Percentiles rank a stretch among this genome's conserved stretches.
These are phyloP conservation scores for Drosophila kohkoa DNA, from an alignment of 1,140 invertebrate species.

Conservation along the genomic window DNA sequence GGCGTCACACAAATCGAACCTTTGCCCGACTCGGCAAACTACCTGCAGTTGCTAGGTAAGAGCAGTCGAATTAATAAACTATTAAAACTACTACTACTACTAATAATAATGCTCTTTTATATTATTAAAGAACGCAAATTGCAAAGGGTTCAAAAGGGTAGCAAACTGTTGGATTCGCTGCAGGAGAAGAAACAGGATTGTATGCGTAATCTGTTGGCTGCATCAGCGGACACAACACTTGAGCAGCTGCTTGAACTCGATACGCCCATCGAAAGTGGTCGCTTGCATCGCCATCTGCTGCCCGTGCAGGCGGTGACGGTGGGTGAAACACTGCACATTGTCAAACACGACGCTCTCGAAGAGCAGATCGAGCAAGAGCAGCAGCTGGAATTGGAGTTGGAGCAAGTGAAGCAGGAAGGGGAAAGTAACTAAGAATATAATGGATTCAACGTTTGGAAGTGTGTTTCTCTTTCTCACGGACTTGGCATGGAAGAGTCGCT, in stretches of 20 bases:
- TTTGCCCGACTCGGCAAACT: slow-evolving; percentile 83
- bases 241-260: slow-evolving; percentile 82
- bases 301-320: slow-evolving; percentile 85
- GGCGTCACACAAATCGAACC: slow-evolving; percentile 59
- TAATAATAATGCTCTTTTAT: not conserved
- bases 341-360: slow-evolving; percentile 85
- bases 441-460: slow-evolving; percentile 79
- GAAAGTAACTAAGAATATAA: slow-evolving; percentile 44
- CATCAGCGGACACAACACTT: slow-evolving; percentile 50
- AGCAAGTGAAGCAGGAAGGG: not conserved
- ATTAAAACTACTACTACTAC: not conserved
- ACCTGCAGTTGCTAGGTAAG: slow-evolving; percentile 69
- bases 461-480: slow-evolving; percentile 86
- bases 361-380: slow-evolving; percentile 36
- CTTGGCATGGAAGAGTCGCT: slow-evolving; percentile 85
- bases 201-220: slow-evolving; percentile 82
- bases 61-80: not conserved
- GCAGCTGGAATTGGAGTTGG: not conserved
- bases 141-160: slow-evolving; percentile 84
- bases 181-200: slow-evolving; percentile 85
- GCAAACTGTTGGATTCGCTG: slow-evolving; percentile 85
- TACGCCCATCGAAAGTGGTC: slow-evolving; percentile 77
- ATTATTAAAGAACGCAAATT: slow-evolving; percentile 85
- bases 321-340: slow-evolving; percentile 85
- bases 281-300: slow-evolving; percentile 84